These are phyloP conservation scores for Darevskia nairensis DNA, from an alignment of 2,797 vertebrate species.

Conservation along the genomic window DNA sequence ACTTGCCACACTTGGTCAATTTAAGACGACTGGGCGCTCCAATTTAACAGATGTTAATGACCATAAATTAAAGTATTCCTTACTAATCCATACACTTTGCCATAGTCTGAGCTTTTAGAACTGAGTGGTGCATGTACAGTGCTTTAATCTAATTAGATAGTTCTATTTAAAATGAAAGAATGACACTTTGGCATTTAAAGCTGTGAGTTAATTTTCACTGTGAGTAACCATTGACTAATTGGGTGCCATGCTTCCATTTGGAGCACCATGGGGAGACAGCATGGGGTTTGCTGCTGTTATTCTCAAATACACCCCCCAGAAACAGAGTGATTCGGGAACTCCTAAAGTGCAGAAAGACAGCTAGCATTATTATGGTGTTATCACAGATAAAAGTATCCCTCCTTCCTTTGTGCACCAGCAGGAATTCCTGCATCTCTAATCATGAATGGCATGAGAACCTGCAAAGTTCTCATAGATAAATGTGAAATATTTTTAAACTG, in stretches of 20 bases:
- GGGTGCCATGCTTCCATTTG: not conserved
- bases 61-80: slow-evolving; percentile 22
- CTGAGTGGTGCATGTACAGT: not conserved
- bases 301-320: not conserved
- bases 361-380: not conserved
- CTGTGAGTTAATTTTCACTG: slow-evolving; percentile 31
- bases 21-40: not conserved
- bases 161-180: slow-evolving; percentile 13
- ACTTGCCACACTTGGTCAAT: not conserved
- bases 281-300: not conserved
- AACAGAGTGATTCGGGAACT: slow-evolving; percentile 8
- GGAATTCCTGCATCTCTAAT: not conserved
- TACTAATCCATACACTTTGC: not conserved
- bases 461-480: not conserved
- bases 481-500: not conserved
- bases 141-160: slow-evolving; percentile 38
- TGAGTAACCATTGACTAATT: slow-evolving; percentile 37
- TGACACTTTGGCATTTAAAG: slow-evolving; percentile 18
- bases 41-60: slow-evolving; percentile 10
- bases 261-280: not conserved
- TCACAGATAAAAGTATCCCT: slow-evolving; percentile 15
- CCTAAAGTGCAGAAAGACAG: not conserved
- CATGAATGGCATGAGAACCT: not conserved
- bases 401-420: not conserved
- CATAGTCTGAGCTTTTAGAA: slow-evolving; percentile 6